phyloP scores from a whole-genome alignment of 2,888 invertebrate species.

The Molanna angustata region DNA sequence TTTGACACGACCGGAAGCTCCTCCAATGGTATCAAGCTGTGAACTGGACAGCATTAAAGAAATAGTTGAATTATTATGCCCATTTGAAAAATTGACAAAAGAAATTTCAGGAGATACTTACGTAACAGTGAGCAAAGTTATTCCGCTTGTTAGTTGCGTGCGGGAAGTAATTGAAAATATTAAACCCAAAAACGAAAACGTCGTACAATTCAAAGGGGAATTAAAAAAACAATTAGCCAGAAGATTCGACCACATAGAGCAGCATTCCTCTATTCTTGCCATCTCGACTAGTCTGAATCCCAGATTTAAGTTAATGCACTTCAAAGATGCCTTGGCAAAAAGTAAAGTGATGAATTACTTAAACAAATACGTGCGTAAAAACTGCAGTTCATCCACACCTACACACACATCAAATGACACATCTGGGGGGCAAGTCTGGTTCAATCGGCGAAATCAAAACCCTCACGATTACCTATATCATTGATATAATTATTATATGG shows the following conservation, averaged over 20 bases:
- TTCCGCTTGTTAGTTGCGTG: not conserved
- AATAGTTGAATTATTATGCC: not conserved
- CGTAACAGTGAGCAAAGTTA: not conserved
- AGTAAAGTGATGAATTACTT: not conserved
- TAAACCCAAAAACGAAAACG: not conserved
- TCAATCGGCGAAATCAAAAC: too few species aligned
- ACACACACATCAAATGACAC: too few species aligned
- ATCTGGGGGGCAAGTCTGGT: too few species aligned
- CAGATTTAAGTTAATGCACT: not conserved
- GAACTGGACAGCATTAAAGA: not conserved
- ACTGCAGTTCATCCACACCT: too few species aligned
- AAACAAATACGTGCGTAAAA: not conserved
- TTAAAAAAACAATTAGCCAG: not conserved
- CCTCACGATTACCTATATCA: too few species aligned
- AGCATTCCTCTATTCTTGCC: not conserved
- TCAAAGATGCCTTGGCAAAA: not conserved
- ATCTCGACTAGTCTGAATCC: not conserved
- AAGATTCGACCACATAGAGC: not conserved
- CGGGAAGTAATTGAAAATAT: not conserved
- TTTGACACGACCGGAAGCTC: too few species aligned
- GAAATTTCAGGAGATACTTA: not conserved
- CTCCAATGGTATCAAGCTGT: not conserved
- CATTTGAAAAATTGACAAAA: not conserved
- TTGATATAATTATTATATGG: too few species aligned
- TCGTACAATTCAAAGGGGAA: not conserved